Evolutionary conservation across 2,797 vertebrate genomes (phyloP).

Genomic region (Urosaurus nigricauda): DNA sequence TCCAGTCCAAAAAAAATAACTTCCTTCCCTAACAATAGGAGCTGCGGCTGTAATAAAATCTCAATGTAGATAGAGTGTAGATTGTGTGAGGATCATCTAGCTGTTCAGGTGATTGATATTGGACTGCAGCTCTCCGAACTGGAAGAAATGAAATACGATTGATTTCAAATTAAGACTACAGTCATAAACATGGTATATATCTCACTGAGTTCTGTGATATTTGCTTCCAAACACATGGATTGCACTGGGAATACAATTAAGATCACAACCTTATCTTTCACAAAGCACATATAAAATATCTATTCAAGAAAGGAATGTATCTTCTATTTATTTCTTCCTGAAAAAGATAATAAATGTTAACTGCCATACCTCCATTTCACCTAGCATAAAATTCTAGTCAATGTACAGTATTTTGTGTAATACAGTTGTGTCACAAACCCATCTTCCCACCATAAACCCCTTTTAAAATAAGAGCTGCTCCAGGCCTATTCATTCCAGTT

Average conservation of each 20-base stretch:
- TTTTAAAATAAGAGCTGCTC: too few species aligned
- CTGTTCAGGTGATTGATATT: too few species aligned
- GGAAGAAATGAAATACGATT: background rate
- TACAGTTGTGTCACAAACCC: background rate
- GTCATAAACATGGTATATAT: background rate
- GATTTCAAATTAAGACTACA: conserved; percentile 1
- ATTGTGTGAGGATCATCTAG: too few species aligned
- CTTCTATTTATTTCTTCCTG: background rate
- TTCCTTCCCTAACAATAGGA: too few species aligned
- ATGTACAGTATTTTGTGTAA: background rate
- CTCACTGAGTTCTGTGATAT: background rate
- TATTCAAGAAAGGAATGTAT: background rate
- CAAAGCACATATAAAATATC: background rate
- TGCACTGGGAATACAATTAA: background rate
- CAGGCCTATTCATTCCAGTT: too few species aligned
- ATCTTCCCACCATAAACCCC: background rate
- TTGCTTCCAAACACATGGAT: background rate
- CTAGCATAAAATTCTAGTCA: background rate
- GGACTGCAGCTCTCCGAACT: too few species aligned
- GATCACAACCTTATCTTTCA: background rate
- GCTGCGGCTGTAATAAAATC: too few species aligned
- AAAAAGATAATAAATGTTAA: background rate
- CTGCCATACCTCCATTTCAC: background rate
- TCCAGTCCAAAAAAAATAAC: too few species aligned
- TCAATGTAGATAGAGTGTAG: too few species aligned